These are phyloP conservation scores for Drosophila sordidula DNA, from an alignment of 2,888 invertebrate species.

Conservation along the genomic window DNA sequence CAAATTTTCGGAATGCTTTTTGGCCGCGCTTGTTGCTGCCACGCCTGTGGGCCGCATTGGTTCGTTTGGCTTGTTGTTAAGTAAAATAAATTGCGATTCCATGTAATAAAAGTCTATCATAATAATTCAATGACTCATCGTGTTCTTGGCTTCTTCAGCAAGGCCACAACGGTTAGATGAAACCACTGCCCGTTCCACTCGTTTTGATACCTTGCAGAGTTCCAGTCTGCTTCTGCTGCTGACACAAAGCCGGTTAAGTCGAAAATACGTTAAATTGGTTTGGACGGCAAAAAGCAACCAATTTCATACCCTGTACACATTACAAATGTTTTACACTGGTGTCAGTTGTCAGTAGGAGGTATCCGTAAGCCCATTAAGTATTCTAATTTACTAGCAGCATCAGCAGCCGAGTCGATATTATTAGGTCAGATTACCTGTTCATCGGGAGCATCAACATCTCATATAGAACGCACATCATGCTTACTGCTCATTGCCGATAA, in stretches of 20 bases:
- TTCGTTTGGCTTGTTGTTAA: constrained; percentile 64
- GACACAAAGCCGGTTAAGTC: constrained; percentile 14
- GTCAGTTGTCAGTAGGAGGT: neutral
- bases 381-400: neutral
- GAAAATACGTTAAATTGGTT: constrained; percentile 6
- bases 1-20: constrained; percentile 67
- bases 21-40: constrained; percentile 48
- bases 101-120: constrained; percentile 82
- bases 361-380: neutral
- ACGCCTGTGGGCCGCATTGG: constrained; percentile 18
- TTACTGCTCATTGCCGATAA: too few relatives aligned
- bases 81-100: constrained; percentile 81
- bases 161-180: constrained; percentile 28
- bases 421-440: too few relatives aligned
- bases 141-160: constrained; percentile 39
- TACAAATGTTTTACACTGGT: neutral
- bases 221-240: constrained; percentile 8
- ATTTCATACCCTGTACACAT: neutral
- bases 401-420: neutral
- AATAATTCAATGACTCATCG: constrained; percentile 77
- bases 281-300: neutral
- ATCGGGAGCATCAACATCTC: too few relatives aligned
- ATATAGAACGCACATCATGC: too few relatives aligned
- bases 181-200: constrained; percentile 18
- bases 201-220: neutral